phyloP scores from a whole-genome alignment of 2,797 vertebrate species.

The Hipposideros larvatus region DNA sequence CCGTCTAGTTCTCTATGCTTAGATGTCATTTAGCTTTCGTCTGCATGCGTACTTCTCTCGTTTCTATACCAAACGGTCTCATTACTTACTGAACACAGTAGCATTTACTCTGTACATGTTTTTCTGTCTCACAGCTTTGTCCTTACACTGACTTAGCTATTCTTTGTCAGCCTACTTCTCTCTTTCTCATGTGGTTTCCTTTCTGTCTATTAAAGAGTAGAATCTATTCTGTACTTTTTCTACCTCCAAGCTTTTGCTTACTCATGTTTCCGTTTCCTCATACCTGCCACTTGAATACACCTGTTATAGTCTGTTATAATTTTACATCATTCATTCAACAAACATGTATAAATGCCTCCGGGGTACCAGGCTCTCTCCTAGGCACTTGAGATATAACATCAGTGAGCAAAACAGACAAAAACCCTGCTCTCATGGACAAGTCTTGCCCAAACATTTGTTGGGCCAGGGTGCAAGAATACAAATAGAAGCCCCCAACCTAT shows the following conservation, averaged over 20 bases:
- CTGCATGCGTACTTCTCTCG: background rate
- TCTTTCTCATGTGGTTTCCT: background rate
- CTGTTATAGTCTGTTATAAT: conserved; percentile 9
- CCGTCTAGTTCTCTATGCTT: background rate
- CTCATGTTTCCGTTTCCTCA: background rate
- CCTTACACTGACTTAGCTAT: background rate
- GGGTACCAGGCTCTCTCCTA: background rate
- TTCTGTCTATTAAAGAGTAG: background rate
- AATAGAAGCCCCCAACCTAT: background rate
- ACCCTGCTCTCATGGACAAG: background rate
- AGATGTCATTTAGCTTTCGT: conserved; percentile 3
- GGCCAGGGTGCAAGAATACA: background rate
- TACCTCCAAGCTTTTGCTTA: background rate
- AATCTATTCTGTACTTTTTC: background rate
- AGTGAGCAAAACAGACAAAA: background rate
- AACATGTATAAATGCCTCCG: background rate
- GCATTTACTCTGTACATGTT: background rate
- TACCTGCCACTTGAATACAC: background rate
- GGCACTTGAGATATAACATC: background rate
- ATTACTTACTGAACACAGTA: background rate
- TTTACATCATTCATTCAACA: conserved; percentile 23
- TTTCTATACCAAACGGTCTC: background rate
- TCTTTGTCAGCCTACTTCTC: background rate
- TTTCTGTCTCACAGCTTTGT: conserved; percentile 38
- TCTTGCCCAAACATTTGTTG: background rate